A percentile compares a stretch with the other conserved stretches of the same genome.
Conservation (phyloP, 2,797 vertebrate species). For the Galaxias olidus region DNA sequence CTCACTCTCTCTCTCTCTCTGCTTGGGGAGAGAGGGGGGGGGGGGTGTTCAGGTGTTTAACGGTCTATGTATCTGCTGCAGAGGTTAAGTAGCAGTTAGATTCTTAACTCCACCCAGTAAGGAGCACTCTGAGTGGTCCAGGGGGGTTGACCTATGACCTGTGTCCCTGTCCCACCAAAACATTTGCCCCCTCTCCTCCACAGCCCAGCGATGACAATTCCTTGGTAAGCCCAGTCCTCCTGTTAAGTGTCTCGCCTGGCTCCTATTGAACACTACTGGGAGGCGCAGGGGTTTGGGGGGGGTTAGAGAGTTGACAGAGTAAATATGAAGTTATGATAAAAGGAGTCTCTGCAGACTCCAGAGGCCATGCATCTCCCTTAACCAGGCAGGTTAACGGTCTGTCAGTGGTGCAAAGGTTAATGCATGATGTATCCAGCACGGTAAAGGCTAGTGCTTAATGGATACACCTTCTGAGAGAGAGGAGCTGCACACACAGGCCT, state of each 20-base stretch:
- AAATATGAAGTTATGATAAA: constrained; percentile 28
- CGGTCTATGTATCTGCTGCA: too few relatives aligned
- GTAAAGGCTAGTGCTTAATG: constrained; percentile 69
- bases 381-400: constrained; percentile 67
- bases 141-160: constrained; percentile 64
- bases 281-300: neutral
- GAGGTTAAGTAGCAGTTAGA: too few relatives aligned
- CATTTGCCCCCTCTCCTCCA: constrained; percentile 13
- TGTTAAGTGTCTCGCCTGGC: too few relatives aligned
- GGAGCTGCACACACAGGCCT: constrained; percentile 49
- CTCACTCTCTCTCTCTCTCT: too few relatives aligned
- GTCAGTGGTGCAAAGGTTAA: constrained; percentile 71
- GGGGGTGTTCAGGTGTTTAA: too few relatives aligned
- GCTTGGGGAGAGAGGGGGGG: too few relatives aligned
- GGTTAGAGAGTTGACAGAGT: constrained; percentile 24
- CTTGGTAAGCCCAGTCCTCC: too few relatives aligned
- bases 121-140: constrained; percentile 32
- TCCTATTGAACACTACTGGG: too few relatives aligned
- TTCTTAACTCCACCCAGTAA: too few relatives aligned
- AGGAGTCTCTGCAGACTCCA: neutral
- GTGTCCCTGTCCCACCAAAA: constrained; percentile 41
- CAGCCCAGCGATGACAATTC: too few relatives aligned
- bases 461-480: constrained; percentile 52
- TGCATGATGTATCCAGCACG: constrained; percentile 61
- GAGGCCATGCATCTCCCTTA: constrained; percentile 58